phyloP scores from a whole-genome alignment of 2,888 invertebrate genomes.

The Malthinus seriepunctatus region DNA sequence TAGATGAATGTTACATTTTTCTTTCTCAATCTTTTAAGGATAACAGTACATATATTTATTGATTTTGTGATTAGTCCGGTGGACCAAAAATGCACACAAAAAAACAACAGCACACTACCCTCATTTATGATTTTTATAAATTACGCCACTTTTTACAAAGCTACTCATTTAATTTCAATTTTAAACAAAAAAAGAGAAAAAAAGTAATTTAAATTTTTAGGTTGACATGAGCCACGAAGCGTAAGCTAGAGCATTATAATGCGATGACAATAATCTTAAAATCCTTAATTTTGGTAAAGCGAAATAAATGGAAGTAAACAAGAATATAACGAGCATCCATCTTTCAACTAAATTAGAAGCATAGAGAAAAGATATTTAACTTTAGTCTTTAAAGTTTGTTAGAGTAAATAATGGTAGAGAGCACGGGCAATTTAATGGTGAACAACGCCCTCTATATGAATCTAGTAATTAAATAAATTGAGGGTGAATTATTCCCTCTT shows the following conservation, averaged over 20 bases:
- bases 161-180: conserved; percentile 6
- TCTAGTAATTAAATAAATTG: conserved; percentile 32
- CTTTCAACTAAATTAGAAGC: conserved; percentile 27
- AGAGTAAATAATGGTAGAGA: conserved; percentile 37
- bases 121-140: conserved; percentile 21
- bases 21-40: conserved; percentile 8
- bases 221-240: conserved; percentile 7
- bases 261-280: conserved; percentile 19
- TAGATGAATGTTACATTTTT: conserved; percentile 12
- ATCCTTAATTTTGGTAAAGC: conserved; percentile 19
- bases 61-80: conserved; percentile 22
- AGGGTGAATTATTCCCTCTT: conserved; percentile 27
- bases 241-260: conserved; percentile 10
- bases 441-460: conserved; percentile 28
- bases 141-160: conserved; percentile 11
- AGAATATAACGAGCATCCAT: conserved; percentile 25
- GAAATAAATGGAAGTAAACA: conserved; percentile 24
- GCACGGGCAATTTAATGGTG: conserved; percentile 34
- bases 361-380: conserved; percentile 38
- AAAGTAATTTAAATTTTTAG: not conserved
- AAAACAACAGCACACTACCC: not conserved
- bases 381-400: conserved; percentile 40
- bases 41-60: conserved; percentile 13
- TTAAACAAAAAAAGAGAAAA: not conserved
- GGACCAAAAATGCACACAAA: conserved; percentile 15